Conservation (phyloP, 2,888 invertebrate species). For the Dendrolimus houi region DNA sequence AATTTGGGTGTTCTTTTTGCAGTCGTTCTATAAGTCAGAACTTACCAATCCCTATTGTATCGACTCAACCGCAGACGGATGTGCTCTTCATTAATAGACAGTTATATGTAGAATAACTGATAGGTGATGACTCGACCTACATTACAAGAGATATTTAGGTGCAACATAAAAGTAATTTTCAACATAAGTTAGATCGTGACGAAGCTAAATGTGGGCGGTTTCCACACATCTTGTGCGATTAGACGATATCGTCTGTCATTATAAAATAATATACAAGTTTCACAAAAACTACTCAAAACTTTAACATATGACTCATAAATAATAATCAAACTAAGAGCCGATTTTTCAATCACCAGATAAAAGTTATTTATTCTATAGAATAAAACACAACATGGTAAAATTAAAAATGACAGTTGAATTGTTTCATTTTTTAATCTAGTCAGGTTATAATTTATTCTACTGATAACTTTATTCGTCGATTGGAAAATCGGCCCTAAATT, state of each 20-base stretch:
- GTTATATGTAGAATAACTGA: conserved; percentile 1
- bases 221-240: conserved; percentile 1
- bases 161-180: not conserved
- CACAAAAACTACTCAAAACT: not conserved
- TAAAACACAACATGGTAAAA: too few species aligned
- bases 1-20: too few species aligned
- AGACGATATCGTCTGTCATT: not conserved
- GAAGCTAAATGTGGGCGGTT: conserved; percentile 16
- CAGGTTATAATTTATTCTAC: too few species aligned
- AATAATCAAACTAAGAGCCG: too few species aligned
- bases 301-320: not conserved
- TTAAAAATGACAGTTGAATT: too few species aligned
- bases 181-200: conserved; percentile 20
- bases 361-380: too few species aligned
- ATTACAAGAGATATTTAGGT: conserved; percentile 1
- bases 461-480: too few species aligned
- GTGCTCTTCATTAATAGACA: conserved; percentile 3
- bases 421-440: too few species aligned
- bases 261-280: not conserved
- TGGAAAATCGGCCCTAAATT: too few species aligned
- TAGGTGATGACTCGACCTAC: conserved; percentile 1
- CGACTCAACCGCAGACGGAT: conserved; percentile 2
- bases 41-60: not conserved
- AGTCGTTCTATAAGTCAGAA: too few species aligned
- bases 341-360: too few species aligned